Evolutionary conservation across 2,888 invertebrate genomes (phyloP).

Genomic region (Drosophila tanythrix): DNA sequence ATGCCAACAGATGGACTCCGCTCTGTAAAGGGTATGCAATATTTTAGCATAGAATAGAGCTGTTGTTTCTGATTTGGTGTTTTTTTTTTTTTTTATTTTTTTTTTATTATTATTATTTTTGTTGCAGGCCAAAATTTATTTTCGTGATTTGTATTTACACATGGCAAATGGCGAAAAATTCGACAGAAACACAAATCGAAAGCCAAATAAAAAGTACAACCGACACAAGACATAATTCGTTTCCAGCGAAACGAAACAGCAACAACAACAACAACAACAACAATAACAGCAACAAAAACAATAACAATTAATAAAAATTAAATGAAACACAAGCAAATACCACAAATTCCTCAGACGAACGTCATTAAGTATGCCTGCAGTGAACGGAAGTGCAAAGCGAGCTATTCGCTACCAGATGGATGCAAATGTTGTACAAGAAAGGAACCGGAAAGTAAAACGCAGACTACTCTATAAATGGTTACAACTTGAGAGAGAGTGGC

Average conservation of each 20-base stretch:
- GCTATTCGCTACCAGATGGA: neutral
- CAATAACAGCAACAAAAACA: neutral
- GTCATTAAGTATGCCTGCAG: slow-evolving; percentile 21
- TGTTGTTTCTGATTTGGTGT: neutral
- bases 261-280: slow-evolving; percentile 1
- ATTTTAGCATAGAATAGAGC: neutral
- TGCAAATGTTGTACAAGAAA: neutral
- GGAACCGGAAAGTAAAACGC: neutral
- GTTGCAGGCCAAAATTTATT: slow-evolving; percentile 17
- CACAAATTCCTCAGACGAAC: slow-evolving; percentile 38
- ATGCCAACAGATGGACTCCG: neutral
- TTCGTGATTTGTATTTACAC: slow-evolving; percentile 27
- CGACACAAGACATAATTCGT: slow-evolving; percentile 22
- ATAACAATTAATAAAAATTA: slow-evolving; percentile 7
- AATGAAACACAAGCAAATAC: slow-evolving; percentile 31
- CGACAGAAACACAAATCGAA: slow-evolving; percentile 19
- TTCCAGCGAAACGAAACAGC: slow-evolving; percentile 38
- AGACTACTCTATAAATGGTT: neutral
- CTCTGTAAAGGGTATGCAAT: neutral
- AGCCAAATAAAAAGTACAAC: slow-evolving; percentile 15
- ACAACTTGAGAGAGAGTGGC: neutral
- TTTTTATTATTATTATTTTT: slow-evolving; percentile 6
- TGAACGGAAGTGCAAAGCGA: neutral
- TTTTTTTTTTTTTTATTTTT: neutral
- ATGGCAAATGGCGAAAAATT: slow-evolving; percentile 31